Conservation (phyloP, 1,140 invertebrate genomes). For the Drosophila ogumai region DNA sequence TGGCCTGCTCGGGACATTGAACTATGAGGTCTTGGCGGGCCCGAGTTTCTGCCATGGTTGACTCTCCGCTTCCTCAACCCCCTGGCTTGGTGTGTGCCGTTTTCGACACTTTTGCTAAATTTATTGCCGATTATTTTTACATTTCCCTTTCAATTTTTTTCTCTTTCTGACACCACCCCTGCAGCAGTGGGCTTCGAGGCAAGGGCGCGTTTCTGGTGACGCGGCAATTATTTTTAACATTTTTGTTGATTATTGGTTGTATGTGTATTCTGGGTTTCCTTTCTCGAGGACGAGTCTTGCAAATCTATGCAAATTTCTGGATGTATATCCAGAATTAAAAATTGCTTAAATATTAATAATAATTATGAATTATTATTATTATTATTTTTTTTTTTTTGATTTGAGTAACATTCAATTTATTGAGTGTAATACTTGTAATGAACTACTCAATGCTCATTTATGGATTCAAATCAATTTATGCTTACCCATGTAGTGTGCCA, state of each 20-base stretch:
- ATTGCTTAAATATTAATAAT: background rate
- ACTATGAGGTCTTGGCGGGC: constrained; percentile 79
- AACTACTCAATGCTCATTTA: too few relatives aligned
- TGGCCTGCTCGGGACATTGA: constrained; percentile 74
- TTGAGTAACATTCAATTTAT: too few relatives aligned
- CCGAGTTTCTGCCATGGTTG: constrained; percentile 60
- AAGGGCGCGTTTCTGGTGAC: constrained; percentile 43
- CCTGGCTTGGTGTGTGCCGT: constrained; percentile 55
- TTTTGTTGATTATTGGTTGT: constrained; percentile 79
- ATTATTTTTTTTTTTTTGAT: background rate
- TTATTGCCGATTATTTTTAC: constrained; percentile 84
- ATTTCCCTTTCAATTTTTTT: constrained; percentile 71
- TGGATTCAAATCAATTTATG: too few relatives aligned
- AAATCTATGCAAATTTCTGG: background rate
- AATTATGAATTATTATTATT: background rate
- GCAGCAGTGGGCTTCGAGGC: background rate
- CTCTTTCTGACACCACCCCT: constrained; percentile 24
- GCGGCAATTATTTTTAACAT: constrained; percentile 71
- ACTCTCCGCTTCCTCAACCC: constrained; percentile 14
- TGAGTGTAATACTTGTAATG: background rate
- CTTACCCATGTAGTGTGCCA: too few relatives aligned
- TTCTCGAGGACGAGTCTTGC: background rate
- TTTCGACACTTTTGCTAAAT: constrained; percentile 82
- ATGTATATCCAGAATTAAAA: background rate
- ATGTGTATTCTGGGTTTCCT: constrained; percentile 56